Conservation (phyloP, 2,113 vertebrate species). For the Lanius collurio region DNA sequence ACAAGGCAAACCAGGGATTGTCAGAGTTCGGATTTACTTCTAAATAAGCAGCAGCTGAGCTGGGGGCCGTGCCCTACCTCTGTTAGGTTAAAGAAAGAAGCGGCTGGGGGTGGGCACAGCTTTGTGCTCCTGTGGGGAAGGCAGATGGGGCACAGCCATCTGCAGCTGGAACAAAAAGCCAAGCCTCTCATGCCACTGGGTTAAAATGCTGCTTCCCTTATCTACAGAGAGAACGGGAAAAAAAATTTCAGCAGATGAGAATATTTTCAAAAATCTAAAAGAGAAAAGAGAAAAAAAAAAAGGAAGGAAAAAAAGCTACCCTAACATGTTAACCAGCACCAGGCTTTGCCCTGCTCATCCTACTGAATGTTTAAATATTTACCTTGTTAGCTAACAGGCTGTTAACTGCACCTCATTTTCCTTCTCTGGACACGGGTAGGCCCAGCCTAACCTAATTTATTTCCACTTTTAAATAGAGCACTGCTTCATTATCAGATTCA, state of each 20-base stretch:
- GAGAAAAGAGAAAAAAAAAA: not conserved
- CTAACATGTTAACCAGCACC: not conserved
- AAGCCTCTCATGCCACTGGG: not conserved
- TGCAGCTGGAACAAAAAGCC: not conserved
- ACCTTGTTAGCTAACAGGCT: not conserved
- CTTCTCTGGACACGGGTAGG: not conserved
- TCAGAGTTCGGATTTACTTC: not conserved
- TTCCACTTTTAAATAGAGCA: not conserved
- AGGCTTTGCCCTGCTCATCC: not conserved
- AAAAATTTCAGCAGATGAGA: not conserved
- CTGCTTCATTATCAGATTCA: not conserved
- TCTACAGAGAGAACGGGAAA: not conserved
- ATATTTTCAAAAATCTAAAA: not conserved
- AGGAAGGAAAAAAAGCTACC: fast-evolving
- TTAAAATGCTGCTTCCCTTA: not conserved
- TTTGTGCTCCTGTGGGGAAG: not conserved
- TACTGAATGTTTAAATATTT: not conserved
- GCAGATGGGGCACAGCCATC: not conserved
- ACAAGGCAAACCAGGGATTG: not conserved
- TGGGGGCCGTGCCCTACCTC: not conserved
- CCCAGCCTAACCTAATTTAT: not conserved
- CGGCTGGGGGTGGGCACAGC: fast-evolving
- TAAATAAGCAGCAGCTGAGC: not conserved
- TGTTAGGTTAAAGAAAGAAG: not conserved
- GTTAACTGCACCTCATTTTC: not conserved